Evolutionary conservation across 2,888 invertebrate species (phyloP).

Genomic region (Chrysomela aeneicollis): DNA sequence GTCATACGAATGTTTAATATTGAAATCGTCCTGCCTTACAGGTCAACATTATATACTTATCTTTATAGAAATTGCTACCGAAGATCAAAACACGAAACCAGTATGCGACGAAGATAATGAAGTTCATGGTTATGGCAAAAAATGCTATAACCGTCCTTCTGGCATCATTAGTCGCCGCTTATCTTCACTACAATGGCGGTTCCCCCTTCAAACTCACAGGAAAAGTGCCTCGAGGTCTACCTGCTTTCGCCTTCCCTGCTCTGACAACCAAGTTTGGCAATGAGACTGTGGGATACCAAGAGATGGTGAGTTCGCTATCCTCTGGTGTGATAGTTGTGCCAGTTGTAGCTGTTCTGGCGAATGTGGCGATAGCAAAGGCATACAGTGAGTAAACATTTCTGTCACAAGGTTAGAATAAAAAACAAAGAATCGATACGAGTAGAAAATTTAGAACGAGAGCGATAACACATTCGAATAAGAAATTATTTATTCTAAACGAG

Average conservation of each 20-base stretch:
- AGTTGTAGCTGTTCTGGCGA: slow-evolving; percentile 86
- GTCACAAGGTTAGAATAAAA: too few species aligned
- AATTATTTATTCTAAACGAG: too few species aligned
- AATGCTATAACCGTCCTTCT: slow-evolving; percentile 80
- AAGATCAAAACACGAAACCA: slow-evolving; percentile 63
- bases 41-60: too few species aligned
- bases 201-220: slow-evolving; percentile 71
- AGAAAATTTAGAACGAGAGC: too few species aligned
- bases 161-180: slow-evolving; percentile 62
- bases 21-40: too few species aligned
- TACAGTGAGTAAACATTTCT: slow-evolving; percentile 73
- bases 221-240: slow-evolving; percentile 69
- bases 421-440: too few species aligned
- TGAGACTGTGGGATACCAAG: slow-evolving; percentile 68
- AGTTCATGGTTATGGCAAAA: slow-evolving; percentile 79
- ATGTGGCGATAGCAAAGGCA: slow-evolving; percentile 94
- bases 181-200: slow-evolving; percentile 54
- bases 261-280: slow-evolving; percentile 70
- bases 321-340: slow-evolving; percentile 83
- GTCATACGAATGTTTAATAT: too few species aligned
- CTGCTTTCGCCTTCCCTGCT: slow-evolving; percentile 68
- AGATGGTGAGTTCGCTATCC: slow-evolving; percentile 77
- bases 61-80: slow-evolving; percentile 71
- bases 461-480: too few species aligned
- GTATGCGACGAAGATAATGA: slow-evolving; percentile 66